phyloP scores from a whole-genome alignment of 2,797 vertebrate genomes.

The Channa striata region DNA sequence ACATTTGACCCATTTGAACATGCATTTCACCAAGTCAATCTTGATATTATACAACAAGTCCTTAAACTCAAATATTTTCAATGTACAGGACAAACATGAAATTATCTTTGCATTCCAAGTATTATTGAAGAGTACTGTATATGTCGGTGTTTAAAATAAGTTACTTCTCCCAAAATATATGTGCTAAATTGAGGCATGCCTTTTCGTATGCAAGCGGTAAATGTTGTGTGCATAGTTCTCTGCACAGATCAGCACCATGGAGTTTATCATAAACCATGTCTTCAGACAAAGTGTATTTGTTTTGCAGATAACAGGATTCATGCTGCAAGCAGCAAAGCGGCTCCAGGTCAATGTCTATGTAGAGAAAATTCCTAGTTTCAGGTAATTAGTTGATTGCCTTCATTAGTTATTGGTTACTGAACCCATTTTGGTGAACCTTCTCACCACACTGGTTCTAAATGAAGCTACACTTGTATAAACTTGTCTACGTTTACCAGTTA shows the following conservation, averaged over 20 bases:
- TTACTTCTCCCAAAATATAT: too few relatives aligned
- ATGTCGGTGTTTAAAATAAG: too few relatives aligned
- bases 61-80: too few relatives aligned
- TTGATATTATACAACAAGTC: too few relatives aligned
- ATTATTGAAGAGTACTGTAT: too few relatives aligned
- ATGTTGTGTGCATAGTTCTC: neutral
- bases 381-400: constrained; percentile 79
- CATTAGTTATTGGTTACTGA: neutral
- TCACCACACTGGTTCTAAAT: constrained; percentile 2
- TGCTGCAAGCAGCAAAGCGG: constrained; percentile 91
- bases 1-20: too few relatives aligned
- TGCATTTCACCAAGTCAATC: too few relatives aligned
- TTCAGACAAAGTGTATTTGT: constrained; percentile 12
- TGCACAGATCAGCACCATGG: neutral
- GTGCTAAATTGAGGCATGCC: too few relatives aligned
- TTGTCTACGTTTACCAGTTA: constrained; percentile 8
- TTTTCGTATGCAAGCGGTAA: too few relatives aligned
- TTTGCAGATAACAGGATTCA: constrained; percentile 90
- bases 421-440: neutral
- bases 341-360: constrained; percentile 92
- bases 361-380: constrained; percentile 84
- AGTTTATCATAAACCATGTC: neutral
- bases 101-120: too few relatives aligned
- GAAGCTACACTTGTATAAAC: neutral
- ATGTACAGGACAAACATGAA: too few relatives aligned